phyloP scores from a whole-genome alignment of 2,888 invertebrate species.

The Cephus rjabovi region DNA sequence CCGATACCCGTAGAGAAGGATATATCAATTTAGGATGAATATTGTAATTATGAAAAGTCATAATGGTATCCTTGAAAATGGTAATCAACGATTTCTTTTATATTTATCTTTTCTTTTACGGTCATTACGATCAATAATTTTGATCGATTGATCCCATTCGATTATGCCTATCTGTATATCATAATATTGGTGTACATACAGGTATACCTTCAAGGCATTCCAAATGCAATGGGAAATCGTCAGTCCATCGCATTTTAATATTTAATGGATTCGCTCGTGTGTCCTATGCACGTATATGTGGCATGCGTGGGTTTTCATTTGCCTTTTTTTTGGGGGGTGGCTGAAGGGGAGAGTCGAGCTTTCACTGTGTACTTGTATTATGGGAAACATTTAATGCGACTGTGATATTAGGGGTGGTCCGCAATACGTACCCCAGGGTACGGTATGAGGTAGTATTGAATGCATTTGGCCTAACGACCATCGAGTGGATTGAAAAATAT shows the following conservation, averaged over 20 bases:
- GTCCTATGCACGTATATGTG: neutral
- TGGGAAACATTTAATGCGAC: neutral
- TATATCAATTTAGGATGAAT: neutral
- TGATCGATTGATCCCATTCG: neutral
- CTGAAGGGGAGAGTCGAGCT: neutral
- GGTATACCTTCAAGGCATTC: neutral
- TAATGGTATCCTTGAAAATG: neutral
- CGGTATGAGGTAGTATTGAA: neutral
- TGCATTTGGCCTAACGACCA: neutral
- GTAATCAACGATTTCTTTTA: neutral
- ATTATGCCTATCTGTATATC: neutral
- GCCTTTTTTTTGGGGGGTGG: neutral
- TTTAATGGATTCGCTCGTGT: neutral
- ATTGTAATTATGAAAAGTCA: neutral
- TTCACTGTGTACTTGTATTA: neutral
- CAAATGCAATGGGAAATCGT: neutral
- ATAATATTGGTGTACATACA: neutral
- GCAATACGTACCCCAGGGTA: neutral
- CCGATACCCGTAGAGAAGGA: neutral
- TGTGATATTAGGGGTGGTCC: neutral
- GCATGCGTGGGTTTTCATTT: neutral
- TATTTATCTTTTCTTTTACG: too few species aligned
- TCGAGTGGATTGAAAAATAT: neutral
- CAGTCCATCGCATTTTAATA: neutral
- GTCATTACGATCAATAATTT: too few species aligned